These are phyloP conservation scores for Shinisaurus crocodilurus DNA, from an alignment of 2,113 vertebrate species.

Conservation along the genomic window DNA sequence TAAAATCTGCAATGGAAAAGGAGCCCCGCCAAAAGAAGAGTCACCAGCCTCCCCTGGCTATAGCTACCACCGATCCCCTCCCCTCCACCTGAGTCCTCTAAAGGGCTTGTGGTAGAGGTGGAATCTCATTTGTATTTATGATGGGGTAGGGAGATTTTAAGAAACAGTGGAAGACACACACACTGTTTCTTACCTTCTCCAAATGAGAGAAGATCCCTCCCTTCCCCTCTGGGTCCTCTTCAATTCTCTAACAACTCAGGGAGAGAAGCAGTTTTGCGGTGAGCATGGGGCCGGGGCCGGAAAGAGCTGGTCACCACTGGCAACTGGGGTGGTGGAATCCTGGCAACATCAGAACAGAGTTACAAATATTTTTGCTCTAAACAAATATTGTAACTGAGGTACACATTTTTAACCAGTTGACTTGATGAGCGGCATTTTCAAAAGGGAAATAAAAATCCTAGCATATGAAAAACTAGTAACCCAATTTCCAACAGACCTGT, in stretches of 20 bases:
- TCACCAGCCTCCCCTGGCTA: too few relatives aligned
- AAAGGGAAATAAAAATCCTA: neutral
- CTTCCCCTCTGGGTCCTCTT: neutral
- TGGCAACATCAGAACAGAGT: neutral
- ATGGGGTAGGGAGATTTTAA: neutral
- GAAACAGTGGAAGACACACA: neutral
- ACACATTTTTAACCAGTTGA: neutral
- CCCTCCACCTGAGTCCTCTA: neutral
- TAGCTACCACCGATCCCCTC: neutral
- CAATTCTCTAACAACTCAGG: neutral
- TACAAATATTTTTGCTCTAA: neutral
- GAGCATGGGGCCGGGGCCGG: neutral
- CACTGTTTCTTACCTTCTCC: neutral
- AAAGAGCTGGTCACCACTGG: too few relatives aligned
- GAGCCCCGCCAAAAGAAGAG: too few relatives aligned
- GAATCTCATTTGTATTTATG: neutral
- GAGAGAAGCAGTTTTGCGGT: neutral
- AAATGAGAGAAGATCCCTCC: too few relatives aligned
- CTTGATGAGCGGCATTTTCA: conserved; percentile 11
- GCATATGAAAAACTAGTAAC: neutral
- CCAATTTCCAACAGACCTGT: conserved; percentile 65
- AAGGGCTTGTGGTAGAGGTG: neutral
- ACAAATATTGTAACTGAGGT: neutral
- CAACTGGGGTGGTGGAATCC: neutral
- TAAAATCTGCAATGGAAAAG: too few relatives aligned